Conservation (phyloP, 2,113 vertebrate species). For the Cygnus atratus region DNA sequence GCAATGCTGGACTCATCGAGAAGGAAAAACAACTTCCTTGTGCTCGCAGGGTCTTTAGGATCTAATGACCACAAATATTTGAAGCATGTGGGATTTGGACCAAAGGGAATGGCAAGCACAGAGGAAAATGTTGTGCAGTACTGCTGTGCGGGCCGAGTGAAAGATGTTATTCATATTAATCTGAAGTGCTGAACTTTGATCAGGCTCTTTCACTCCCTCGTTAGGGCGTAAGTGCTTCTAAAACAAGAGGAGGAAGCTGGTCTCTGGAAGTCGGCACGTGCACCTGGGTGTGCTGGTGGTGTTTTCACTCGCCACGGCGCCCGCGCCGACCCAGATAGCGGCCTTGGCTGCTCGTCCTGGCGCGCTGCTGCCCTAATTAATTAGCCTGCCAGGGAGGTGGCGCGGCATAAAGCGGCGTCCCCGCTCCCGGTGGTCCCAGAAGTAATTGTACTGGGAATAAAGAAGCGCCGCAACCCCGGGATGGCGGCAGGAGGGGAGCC, state of each 20-base stretch:
- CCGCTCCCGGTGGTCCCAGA: not conserved
- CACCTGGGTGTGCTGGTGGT: accelerated
- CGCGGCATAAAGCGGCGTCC: not conserved
- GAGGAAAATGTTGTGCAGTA: not conserved
- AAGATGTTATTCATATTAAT: not conserved
- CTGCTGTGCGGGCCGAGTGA: not conserved
- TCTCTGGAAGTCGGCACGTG: not conserved
- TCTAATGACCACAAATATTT: slow-evolving; percentile 3
- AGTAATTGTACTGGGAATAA: not conserved
- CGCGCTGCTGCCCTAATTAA: not conserved
- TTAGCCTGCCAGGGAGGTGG: not conserved
- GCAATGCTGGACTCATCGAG: not conserved
- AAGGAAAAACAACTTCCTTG: slow-evolving; percentile 4
- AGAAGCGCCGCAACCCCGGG: not conserved
- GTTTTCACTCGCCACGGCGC: accelerated
- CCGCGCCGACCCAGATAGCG: not conserved
- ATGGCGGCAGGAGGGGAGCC: not conserved
- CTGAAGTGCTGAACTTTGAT: not conserved
- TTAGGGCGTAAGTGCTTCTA: not conserved
- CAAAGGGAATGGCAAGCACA: not conserved
- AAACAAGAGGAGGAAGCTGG: not conserved
- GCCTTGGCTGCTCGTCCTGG: not conserved
- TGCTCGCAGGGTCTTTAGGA: not conserved
- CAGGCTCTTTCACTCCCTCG: not conserved
- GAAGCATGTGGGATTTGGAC: not conserved